A percentile compares a stretch with the other conserved stretches of the same genome.
Evolutionary conservation across 2,113 vertebrate species (phyloP).

Genomic region (Pituophis catenifer): DNA sequence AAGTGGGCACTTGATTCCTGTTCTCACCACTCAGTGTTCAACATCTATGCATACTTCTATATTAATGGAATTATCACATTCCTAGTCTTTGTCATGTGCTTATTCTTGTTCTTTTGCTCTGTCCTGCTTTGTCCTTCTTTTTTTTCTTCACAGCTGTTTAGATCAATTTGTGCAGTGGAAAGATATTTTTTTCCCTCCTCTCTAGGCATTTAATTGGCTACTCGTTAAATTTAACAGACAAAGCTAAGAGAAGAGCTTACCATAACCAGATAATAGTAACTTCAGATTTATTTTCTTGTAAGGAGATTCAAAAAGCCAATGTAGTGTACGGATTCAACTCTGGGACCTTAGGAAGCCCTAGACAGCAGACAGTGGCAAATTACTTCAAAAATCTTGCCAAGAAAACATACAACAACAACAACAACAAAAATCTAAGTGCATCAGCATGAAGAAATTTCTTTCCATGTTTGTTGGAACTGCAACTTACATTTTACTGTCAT

Average conservation of each 20-base stretch:
- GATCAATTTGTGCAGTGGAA: background rate
- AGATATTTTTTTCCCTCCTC: background rate
- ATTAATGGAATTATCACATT: background rate
- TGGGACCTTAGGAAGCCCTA: background rate
- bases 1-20: too few relatives aligned
- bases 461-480: background rate
- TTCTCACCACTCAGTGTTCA: too few relatives aligned
- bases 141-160: background rate
- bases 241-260: background rate
- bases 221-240: background rate
- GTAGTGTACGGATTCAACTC: background rate
- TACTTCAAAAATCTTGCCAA: background rate
- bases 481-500: background rate
- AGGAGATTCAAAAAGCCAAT: background rate
- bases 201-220: background rate
- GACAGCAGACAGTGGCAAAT: background rate
- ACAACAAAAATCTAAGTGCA: background rate
- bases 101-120: background rate
- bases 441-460: background rate
- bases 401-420: background rate
- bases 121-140: background rate
- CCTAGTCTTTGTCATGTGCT: background rate
- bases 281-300: background rate
- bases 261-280: background rate
- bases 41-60: background rate